Evolutionary conservation across 2,888 invertebrate species (phyloP).

Genomic region (Isoperla grammatica): DNA sequence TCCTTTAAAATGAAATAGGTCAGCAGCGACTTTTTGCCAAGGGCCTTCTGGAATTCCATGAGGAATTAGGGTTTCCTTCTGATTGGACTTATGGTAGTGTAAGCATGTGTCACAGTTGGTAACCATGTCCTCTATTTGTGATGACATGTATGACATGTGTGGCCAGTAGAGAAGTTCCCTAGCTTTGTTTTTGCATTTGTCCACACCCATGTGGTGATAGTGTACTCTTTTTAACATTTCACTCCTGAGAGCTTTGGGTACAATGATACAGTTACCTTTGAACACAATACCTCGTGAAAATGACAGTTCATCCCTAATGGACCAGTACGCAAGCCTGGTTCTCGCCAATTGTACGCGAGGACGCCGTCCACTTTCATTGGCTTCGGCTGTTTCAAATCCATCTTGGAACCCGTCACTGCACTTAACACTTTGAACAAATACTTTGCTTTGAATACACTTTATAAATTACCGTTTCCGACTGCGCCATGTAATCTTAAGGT

Average conservation of each 20-base stretch:
- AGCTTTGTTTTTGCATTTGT: slow-evolving; percentile 31
- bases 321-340: too few relatives aligned
- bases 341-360: too few relatives aligned
- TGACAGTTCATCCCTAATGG: slow-evolving; percentile 21
- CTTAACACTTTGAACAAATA: too few relatives aligned
- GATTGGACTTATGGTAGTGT: slow-evolving; percentile 27
- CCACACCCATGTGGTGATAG: slow-evolving; percentile 34
- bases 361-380: too few relatives aligned
- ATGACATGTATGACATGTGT: slow-evolving; percentile 30
- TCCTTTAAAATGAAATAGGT: slow-evolving; percentile 32
- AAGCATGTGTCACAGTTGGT: slow-evolving; percentile 33
- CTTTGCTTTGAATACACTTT: too few relatives aligned
- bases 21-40: slow-evolving; percentile 32
- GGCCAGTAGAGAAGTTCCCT: slow-evolving; percentile 33
- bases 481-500: too few relatives aligned
- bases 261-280: slow-evolving; percentile 31
- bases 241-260: slow-evolving; percentile 31
- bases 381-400: too few relatives aligned
- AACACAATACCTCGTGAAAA: slow-evolving; percentile 29
- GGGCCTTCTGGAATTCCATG: slow-evolving; percentile 30
- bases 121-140: slow-evolving; percentile 32
- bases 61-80: slow-evolving; percentile 31
- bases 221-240: slow-evolving; percentile 33
- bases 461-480: too few relatives aligned
- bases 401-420: too few relatives aligned